These are phyloP conservation scores for Cistogaster globosa DNA, from an alignment of 2,888 invertebrate genomes.

Conservation along the genomic window DNA sequence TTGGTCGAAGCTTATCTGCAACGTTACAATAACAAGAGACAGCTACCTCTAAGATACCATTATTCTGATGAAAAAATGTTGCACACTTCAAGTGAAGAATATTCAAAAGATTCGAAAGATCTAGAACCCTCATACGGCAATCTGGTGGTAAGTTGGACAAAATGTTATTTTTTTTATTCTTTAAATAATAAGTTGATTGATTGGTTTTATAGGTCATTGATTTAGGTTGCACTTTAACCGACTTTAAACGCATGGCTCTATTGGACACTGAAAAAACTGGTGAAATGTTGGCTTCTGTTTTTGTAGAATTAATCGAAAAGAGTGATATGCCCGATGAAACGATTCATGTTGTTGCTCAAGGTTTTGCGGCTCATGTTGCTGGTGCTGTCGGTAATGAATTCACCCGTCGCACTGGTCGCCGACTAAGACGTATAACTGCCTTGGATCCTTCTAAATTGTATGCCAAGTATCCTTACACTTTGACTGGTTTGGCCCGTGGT, in stretches of 20 bases:
- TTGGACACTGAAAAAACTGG: constrained; percentile 77
- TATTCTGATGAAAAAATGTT: constrained; percentile 16
- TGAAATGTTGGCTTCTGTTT: constrained; percentile 76
- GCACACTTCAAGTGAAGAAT: constrained; percentile 75
- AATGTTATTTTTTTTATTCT: neutral
- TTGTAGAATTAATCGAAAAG: constrained; percentile 76
- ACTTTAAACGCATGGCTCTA: constrained; percentile 76
- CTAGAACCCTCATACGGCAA: constrained; percentile 58
- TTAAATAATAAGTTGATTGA: neutral
- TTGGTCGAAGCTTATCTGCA: constrained; percentile 78
- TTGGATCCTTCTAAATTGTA: constrained; percentile 79
- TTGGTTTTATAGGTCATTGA: constrained; percentile 73
- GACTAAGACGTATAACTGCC: constrained; percentile 81
- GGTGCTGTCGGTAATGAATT: constrained; percentile 80
- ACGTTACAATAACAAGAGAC: constrained; percentile 71
- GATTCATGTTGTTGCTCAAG: constrained; percentile 80
- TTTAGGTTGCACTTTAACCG: constrained; percentile 76
- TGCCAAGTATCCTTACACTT: constrained; percentile 74
- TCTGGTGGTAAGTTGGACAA: constrained; percentile 30
- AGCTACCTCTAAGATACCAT: constrained; percentile 1
- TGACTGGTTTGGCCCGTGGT: constrained; percentile 79
- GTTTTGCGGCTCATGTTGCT: constrained; percentile 80
- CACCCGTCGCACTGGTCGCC: constrained; percentile 77
- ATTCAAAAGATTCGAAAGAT: constrained; percentile 65
- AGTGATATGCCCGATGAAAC: constrained; percentile 76